Percentiles rank a stretch among this genome's conserved stretches.
These are phyloP conservation scores for Endotricha flammealis DNA, from an alignment of 2,888 invertebrate genomes.

Conservation along the genomic window DNA sequence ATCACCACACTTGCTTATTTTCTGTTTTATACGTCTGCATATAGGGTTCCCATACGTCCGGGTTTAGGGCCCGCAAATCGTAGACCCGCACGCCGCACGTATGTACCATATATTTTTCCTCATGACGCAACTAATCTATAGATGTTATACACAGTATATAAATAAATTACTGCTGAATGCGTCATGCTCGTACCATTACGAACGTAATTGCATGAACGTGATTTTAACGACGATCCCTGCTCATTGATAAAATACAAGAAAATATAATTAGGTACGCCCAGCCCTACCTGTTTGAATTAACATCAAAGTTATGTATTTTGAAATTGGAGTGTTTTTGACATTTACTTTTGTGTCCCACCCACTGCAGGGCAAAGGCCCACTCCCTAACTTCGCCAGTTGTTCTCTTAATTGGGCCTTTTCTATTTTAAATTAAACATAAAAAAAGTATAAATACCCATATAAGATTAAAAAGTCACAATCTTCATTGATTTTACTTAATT, in stretches of 20 bases:
- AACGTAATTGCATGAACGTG: slow-evolving; percentile 7
- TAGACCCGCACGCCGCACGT: no score
- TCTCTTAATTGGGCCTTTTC: no score
- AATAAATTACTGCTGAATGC: slow-evolving; percentile 4
- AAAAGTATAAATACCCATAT: no score
- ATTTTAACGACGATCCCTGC: background rate
- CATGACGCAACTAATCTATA: background rate
- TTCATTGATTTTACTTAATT: no score
- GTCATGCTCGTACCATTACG: slow-evolving; percentile 4
- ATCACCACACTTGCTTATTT: slow-evolving; percentile 49
- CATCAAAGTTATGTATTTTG: no score
- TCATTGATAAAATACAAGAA: slow-evolving; percentile 20
- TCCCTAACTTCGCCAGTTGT: no score
- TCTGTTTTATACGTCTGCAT: slow-evolving; percentile 64
- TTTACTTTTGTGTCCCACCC: no score
- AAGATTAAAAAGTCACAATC: no score
- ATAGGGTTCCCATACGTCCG: slow-evolving; percentile 49
- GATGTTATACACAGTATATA: background rate
- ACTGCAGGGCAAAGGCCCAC: no score
- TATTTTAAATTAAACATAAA: no score
- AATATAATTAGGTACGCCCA: slow-evolving; percentile 12
- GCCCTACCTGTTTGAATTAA: no score
- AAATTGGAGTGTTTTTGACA: no score
- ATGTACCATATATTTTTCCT: background rate
- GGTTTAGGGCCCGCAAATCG: slow-evolving; percentile 1